phyloP scores from a whole-genome alignment of 2,113 vertebrate species.

The Sarotherodon lohbergeri region DNA sequence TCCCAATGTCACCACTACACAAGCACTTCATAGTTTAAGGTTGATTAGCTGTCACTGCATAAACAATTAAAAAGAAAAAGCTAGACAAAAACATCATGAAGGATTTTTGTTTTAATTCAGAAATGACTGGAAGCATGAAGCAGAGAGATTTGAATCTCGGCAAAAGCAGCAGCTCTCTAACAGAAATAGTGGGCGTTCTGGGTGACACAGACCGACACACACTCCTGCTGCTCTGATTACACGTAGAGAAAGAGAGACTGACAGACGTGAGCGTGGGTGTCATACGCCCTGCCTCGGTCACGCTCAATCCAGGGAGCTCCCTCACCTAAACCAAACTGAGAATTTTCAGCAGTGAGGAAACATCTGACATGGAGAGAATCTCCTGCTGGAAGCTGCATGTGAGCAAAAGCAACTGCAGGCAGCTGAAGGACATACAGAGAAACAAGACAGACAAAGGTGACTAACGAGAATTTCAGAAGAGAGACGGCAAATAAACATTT shows the following conservation, averaged over 20 bases:
- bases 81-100: not conserved
- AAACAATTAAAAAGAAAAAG: not conserved
- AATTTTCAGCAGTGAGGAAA: not conserved
- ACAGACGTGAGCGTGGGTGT: not conserved
- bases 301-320: not conserved
- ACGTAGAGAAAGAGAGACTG: not conserved
- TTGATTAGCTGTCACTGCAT: not conserved
- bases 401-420: not conserved
- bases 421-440: not conserved
- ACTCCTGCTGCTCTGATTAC: slow-evolving; percentile 2
- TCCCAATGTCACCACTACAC: not conserved
- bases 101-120: not conserved
- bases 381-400: not conserved
- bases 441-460: not conserved
- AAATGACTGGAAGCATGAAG: not conserved
- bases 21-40: not conserved
- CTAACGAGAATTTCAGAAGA: not conserved
- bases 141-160: not conserved
- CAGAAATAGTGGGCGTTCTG: not conserved
- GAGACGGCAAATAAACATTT: not conserved
- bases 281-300: not conserved
- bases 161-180: not conserved
- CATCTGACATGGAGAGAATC: not conserved
- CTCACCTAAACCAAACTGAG: not conserved
- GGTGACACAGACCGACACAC: not conserved